Evolutionary conservation across 2,797 vertebrate species (phyloP).

Genomic region (Sebastes jordani): DNA sequence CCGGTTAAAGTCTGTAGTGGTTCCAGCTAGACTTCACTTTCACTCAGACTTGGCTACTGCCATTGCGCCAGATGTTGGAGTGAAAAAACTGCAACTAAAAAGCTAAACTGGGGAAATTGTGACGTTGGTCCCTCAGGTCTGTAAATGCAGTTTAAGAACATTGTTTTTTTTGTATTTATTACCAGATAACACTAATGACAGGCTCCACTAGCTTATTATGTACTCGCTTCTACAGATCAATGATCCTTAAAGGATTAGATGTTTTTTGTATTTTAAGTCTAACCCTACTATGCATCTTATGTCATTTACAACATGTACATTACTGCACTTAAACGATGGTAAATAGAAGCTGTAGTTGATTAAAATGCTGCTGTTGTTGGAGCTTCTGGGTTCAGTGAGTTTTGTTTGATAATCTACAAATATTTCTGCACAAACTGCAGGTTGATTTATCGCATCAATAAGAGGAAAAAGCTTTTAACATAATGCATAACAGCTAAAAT

Average conservation of each 20-base stretch:
- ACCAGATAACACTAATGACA: conserved; percentile 37
- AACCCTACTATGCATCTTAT: conserved; percentile 57
- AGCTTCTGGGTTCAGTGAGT: conserved; percentile 12
- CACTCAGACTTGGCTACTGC: conserved; percentile 27
- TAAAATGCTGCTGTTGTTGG: conserved; percentile 42
- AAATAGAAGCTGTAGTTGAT: conserved; percentile 47
- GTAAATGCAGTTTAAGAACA: conserved; percentile 24
- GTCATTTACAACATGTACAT: conserved; percentile 39
- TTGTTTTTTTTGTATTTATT: conserved; percentile 43
- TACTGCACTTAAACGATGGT: conserved; percentile 34
- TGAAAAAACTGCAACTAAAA: conserved; percentile 5
- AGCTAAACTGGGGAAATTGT: conserved; percentile 48
- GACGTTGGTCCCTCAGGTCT: conserved; percentile 45
- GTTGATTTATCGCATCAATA: background rate
- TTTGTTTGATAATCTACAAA: conserved; percentile 8
- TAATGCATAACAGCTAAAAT: background rate
- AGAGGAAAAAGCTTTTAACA: background rate
- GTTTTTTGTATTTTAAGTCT: conserved; percentile 62
- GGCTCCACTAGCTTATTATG: conserved; percentile 26
- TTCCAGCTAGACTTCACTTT: conserved; percentile 16
- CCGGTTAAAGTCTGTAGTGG: background rate
- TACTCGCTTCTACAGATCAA: conserved; percentile 47
- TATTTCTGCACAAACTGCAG: conserved; percentile 7
- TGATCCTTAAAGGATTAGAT: conserved; percentile 47
- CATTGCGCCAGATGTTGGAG: background rate